Evolutionary conservation across 2,888 invertebrate genomes (phyloP), one percentile per base, ranked within the genome.

Genomic region (Bugula neritina): DNA sequence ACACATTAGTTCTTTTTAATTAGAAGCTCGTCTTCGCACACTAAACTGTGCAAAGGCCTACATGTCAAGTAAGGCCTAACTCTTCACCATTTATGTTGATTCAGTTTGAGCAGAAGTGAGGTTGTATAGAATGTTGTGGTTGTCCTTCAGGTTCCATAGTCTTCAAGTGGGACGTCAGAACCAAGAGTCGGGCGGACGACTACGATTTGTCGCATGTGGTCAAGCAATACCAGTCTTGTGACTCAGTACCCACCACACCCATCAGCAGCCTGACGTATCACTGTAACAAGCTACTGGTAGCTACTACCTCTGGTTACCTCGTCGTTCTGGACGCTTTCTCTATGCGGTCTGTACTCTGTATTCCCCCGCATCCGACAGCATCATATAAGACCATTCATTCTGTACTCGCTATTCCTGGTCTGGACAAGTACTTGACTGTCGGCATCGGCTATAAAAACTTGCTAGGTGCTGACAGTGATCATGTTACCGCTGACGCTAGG

Each of bases 61-160:
- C n/a, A n/a, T n/a, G n/a, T n/a, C n/a, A n/a, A n/a, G n/a, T n/a
- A n/a, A n/a, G n/a, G n/a, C n/a, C n/a, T n/a, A n/a, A n/a, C n/a
- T n/a, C n/a, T n/a, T n/a, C n/a, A n/a, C n/a, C n/a, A n/a, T n/a
- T n/a, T n/a, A n/a, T n/a, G n/a, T n/a, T n/a, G n/a, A n/a, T n/a
- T n/a, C n/a, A n/a, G n/a, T n/a, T n/a, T n/a, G n/a, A n/a, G n/a
- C n/a, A n/a, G n/a, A n/a, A n/a, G n/a, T n/a, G n/a, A n/a, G n/a
- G n/a, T n/a, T n/a, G n/a, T n/a, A n/a, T n/a, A n/a, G n/a, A n/a
- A n/a, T n/a, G n/a, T n/a, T n/a, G n/a, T n/a, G n/a, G n/a, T n/a
- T n/a, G n/a, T n/a, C n/a, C n/a, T n/a, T n/a, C n/a, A 57, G 57
- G 57, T 57, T 57, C 57, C n/a, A 13, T 10, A 5, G n/a, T 63